Base-by-base conservation (phyloP, 2,113 vertebrate genomes). In the Hippocampus zosterae region DNA sequence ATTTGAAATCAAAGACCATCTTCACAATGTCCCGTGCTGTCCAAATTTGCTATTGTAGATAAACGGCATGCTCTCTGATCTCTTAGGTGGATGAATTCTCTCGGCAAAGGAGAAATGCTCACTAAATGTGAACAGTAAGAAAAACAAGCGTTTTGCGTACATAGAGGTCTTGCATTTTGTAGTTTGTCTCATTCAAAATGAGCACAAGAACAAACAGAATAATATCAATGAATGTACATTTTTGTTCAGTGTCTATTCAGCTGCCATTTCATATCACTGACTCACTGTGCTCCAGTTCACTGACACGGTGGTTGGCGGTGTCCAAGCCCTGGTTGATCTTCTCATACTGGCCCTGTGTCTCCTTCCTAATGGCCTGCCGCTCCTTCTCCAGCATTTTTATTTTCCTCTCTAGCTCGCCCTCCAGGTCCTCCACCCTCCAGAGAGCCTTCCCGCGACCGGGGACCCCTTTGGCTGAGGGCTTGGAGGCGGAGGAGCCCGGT, bases 371-470 rank as follows among this genome's bases (percentile, higher is more conserved):
- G 68, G 93, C 88, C 13, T 88, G 89, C 0, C 95, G 94, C 76
- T 97, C 96, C 82, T 96, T 96, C 85, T 98, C 95, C 86, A 99
- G 83, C 15, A 94, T 93, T 81, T 95, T 88, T 75, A 98, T 94
- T 89, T 97, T 96, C 79, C 94, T 91, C 82, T 97, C 93, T 73
- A 98, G 92, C 88, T 98, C 95, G 6, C 93, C 95, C 78, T 98
- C 97, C 77, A 98, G 86, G 81, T 96, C 93, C 42, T 97, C 95
- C 91, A 97, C 94, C 88, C 93, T 94, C 91, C 91, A 91, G 90
- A 93, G 75, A 92, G 90, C 41, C 91, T 81, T 3, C 84, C 92
- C 6, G 41, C 89, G 82, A 9, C 93, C 84, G 0, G 81, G 27
- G 79, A 0, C 66, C 85, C 50, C 84, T 78, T 4, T 93, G 29